Evolutionary conservation across 2,888 invertebrate species (phyloP).

Genomic region (Deilephila elpenor): DNA sequence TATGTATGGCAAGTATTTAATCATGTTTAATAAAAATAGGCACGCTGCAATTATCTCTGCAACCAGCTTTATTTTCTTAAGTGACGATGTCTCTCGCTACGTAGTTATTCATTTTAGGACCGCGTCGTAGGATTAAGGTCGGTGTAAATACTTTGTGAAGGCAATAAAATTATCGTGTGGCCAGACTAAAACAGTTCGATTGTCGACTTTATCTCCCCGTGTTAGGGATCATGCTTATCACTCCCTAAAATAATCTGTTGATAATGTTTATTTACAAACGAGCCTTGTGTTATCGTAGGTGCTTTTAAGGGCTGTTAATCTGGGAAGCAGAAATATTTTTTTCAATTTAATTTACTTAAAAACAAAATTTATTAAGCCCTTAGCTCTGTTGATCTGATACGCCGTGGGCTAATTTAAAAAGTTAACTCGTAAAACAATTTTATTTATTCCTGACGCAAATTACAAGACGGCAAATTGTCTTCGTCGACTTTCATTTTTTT

Average conservation of each 20-base stretch:
- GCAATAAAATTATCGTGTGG: background rate
- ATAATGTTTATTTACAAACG: background rate
- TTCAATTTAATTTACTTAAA: background rate
- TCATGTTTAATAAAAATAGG: no score
- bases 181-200: background rate
- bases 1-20: no score
- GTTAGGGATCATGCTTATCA: background rate
- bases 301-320: background rate
- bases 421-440: slow-evolving; percentile 14
- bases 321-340: background rate
- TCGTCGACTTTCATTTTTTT: slow-evolving; percentile 1
- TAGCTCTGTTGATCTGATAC: background rate
- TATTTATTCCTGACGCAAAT: slow-evolving; percentile 16
- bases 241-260: background rate
- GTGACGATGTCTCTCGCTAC: no score
- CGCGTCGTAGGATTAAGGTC: background rate
- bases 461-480: background rate
- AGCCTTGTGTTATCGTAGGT: background rate
- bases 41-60: no score
- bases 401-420: slow-evolving; percentile 16
- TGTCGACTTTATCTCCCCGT: background rate
- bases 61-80: no score
- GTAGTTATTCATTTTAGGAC: background rate
- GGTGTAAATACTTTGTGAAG: background rate
- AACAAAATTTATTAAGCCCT: slow-evolving; percentile 11